A percentile compares a stretch with the other conserved stretches of the same genome.
Evolutionary conservation across 2,888 invertebrate species (phyloP).

Genomic region (Icerya purchasi): DNA sequence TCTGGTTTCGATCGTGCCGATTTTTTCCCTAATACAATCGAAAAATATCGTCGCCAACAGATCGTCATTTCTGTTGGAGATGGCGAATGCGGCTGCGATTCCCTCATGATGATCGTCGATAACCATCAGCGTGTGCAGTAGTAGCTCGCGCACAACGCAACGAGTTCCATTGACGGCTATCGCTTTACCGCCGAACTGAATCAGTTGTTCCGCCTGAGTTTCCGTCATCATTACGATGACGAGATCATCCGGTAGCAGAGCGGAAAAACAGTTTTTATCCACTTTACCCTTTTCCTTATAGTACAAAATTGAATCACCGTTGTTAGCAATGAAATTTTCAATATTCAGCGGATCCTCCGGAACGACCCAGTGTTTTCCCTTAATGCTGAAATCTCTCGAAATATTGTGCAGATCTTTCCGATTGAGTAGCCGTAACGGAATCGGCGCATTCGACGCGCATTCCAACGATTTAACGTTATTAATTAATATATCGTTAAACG

Average conservation of each 20-base stretch:
- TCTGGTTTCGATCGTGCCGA: background rate
- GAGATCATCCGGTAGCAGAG: conserved; percentile 2
- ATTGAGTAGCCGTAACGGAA: too few species aligned
- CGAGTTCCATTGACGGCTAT: conserved; percentile 6
- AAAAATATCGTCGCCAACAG: conserved; percentile 1
- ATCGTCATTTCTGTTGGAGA: conserved; percentile 9
- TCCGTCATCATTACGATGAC: conserved; percentile 3
- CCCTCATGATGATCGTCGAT: conserved; percentile 6
- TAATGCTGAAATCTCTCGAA: too few species aligned
- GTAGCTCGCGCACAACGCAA: background rate
- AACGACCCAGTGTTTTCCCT: too few species aligned
- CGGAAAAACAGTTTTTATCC: background rate
- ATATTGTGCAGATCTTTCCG: too few species aligned
- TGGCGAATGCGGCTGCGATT: conserved; percentile 1
- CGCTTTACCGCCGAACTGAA: background rate
- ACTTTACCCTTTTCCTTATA: conserved; percentile 1
- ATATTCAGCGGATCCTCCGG: background rate
- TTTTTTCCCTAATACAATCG: background rate
- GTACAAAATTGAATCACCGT: conserved; percentile 1
- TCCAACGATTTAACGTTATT: too few species aligned
- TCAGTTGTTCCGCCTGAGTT: background rate
- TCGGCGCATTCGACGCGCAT: too few species aligned
- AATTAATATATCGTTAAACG: background rate
- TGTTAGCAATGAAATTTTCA: background rate
- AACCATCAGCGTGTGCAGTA: conserved; percentile 8